phyloP scores from a whole-genome alignment of 1,140 invertebrate species.

The Sycophaga agraensis region DNA sequence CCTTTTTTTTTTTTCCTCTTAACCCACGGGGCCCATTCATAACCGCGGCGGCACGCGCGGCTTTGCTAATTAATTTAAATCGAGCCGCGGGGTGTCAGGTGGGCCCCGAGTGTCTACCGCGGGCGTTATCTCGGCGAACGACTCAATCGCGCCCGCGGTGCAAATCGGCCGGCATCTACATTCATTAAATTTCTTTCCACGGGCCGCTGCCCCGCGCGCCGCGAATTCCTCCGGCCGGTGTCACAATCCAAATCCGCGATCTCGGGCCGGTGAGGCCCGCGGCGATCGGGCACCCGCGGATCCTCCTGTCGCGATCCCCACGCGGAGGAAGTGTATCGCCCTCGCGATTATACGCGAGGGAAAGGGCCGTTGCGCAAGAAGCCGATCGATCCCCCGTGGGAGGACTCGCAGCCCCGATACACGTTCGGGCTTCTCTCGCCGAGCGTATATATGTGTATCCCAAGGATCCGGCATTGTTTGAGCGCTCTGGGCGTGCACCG shows the following conservation, averaged over 20 bases:
- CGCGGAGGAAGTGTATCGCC: too few relatives aligned
- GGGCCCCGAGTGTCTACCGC: slow-evolving; percentile 29
- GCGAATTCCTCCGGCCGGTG: slow-evolving; percentile 16
- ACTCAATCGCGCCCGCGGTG: slow-evolving; percentile 9
- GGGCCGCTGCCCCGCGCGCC: background rate
- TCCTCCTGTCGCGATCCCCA: background rate
- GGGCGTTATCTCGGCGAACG: slow-evolving; percentile 1
- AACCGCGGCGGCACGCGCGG: too few relatives aligned
- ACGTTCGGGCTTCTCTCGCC: background rate
- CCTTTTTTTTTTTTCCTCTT: too few relatives aligned
- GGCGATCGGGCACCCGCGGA: background rate
- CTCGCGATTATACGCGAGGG: too few relatives aligned
- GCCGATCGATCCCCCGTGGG: background rate
- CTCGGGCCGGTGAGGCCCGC: background rate
- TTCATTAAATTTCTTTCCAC: slow-evolving; percentile 23
- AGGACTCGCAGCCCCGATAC: background rate
- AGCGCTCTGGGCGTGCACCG: background rate
- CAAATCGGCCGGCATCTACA: slow-evolving; percentile 25
- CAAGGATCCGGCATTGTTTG: slow-evolving; percentile 5
- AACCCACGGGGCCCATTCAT: too few relatives aligned
- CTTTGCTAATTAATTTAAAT: too few relatives aligned
- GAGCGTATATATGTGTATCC: background rate
- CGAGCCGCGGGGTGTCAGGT: too few relatives aligned
- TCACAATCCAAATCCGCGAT: slow-evolving; percentile 24
- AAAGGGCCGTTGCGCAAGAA: background rate